Evolutionary conservation across 2,888 invertebrate genomes (phyloP).

Genomic region (Cenopis cana): DNA sequence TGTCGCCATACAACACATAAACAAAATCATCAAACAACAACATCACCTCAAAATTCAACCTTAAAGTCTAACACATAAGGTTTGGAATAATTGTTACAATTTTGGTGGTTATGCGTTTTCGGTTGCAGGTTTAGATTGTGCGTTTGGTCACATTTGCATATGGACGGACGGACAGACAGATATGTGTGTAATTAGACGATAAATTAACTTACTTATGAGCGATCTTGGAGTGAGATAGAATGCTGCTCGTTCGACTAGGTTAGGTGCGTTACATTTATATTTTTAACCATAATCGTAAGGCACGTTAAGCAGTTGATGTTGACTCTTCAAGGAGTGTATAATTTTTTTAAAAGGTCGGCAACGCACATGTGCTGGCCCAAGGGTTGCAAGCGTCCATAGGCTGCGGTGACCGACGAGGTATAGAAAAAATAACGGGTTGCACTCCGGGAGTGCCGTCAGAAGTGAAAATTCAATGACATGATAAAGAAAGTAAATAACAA

Average conservation of each 20-base stretch:
- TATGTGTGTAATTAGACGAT: slow-evolving; percentile 70
- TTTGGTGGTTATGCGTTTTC: neutral
- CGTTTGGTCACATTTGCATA: slow-evolving; percentile 51
- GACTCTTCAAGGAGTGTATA: no score
- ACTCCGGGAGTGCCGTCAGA: no score
- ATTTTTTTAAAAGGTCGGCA: no score
- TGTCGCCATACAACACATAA: slow-evolving; percentile 48
- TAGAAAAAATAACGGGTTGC: no score
- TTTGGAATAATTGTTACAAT: neutral
- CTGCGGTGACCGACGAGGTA: no score
- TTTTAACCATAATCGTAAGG: no score
- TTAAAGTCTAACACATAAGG: neutral
- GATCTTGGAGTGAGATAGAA: slow-evolving; percentile 49
- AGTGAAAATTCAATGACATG: no score
- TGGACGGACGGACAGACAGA: slow-evolving; percentile 56
- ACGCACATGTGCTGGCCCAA: no score
- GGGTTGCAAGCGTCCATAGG: no score
- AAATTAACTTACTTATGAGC: slow-evolving; percentile 67
- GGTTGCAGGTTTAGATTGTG: neutral
- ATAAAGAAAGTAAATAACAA: no score
- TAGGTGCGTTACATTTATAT: slow-evolving; percentile 9
- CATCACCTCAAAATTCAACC: neutral
- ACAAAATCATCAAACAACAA: neutral
- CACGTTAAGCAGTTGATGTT: no score
- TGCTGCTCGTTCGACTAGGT: slow-evolving; percentile 24